Base-by-base conservation (phyloP, 2,113 vertebrate species). In the Mobula hypostoma region DNA sequence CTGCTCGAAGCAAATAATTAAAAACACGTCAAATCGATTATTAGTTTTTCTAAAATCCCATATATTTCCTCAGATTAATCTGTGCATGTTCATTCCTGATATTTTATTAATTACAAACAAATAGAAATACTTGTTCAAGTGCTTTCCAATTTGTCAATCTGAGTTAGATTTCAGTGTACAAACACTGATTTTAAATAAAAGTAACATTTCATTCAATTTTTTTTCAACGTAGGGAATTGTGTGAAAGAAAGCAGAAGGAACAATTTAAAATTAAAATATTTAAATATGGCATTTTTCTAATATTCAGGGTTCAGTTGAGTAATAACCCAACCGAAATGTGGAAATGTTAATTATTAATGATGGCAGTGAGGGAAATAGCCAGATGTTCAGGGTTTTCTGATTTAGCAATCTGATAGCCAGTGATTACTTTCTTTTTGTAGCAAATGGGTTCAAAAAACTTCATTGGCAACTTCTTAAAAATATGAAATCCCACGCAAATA, bases 281-380 rank as follows among this genome's bases (percentile, higher is more conserved):
- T 63, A 32, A 88, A 66, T 27, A 17, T 32, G n/a, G 19, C 0
- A 70, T 92, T 70, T 92, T 70, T 63, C 21, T 72, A 0, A 40
- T 2, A 12, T 92, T 7, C 68, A 29, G 12, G 27, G 27, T 66
- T 63, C 9, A 88, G 40, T 40, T 36, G 21, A 92, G n/a, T 70
- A 29, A 19, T 29, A 56, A 48, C 24, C 29, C 63, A 27, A 19
- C 48, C 2, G n/a, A 66, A 88, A 17, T 70, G 32, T 70, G 24
- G 19, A 70, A 92, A 92, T 70, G 32, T 48, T 92, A 70, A 92
- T 92, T 68, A 92, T 92, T 92, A 72, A 72, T 32, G 40, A 70
- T 21, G 36, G 88, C 32, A 88, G 63, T 21, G 15, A 70, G 87
- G 32, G 87, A 66, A 91, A 91, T 92, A 40, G 61, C 19, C 32